A percentile compares a stretch with the other conserved stretches of the same genome.
Conservation (phyloP, 23 tunicate genomes). For the Diplosoma virens region DNA sequence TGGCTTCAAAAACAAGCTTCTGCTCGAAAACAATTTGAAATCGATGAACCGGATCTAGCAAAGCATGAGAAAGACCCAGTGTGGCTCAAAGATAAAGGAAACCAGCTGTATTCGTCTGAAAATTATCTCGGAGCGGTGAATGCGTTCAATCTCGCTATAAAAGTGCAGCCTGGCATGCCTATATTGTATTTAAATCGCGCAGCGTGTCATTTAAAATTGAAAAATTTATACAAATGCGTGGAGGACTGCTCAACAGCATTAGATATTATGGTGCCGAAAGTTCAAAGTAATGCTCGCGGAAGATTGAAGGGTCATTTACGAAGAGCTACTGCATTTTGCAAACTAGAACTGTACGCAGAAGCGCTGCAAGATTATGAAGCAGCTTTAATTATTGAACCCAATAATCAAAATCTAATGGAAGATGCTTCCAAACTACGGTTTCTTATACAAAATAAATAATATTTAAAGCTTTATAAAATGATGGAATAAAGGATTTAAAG, state of each 20-base stretch:
- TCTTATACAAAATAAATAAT: slow-evolving; percentile 68
- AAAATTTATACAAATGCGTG: slow-evolving; percentile 79
- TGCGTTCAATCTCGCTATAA: slow-evolving; percentile 85
- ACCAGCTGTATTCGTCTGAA: slow-evolving; percentile 57
- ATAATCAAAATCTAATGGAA: slow-evolving; percentile 47
- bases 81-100: slow-evolving; percentile 94
- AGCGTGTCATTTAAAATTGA: slow-evolving; percentile 82
- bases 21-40: slow-evolving; percentile 65
- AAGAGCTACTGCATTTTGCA: slow-evolving; percentile 76
- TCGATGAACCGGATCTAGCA: slow-evolving; percentile 72
- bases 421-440: slow-evolving; percentile 73
- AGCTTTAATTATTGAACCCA: slow-evolving; percentile 82
- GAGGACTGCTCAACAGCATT: slow-evolving; percentile 87
- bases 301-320: slow-evolving; percentile 78
- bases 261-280: slow-evolving; percentile 72
- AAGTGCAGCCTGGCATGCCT: slow-evolving; percentile 77
- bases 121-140: slow-evolving; percentile 71
- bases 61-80: slow-evolving; percentile 92
- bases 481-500: no score
- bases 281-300: slow-evolving; percentile 72
- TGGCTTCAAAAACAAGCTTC: slow-evolving; percentile 95
- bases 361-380: slow-evolving; percentile 86
- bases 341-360: slow-evolving; percentile 85
- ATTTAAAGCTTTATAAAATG: no score
- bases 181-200: slow-evolving; percentile 73